Base-by-base conservation (phyloP, 2,888 invertebrate species). In the Leucophenga montana region DNA sequence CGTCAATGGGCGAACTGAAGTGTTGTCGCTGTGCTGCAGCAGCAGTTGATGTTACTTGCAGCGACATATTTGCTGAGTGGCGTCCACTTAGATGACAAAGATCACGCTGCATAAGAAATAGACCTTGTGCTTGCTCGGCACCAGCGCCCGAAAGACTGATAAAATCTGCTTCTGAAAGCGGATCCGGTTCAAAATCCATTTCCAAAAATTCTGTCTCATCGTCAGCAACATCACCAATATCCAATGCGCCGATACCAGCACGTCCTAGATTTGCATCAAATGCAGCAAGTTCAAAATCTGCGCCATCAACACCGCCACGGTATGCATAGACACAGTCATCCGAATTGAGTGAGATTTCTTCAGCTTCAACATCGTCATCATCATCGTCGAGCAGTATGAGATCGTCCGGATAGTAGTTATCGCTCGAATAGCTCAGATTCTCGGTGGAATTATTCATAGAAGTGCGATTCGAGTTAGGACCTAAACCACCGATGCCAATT, bases 141-240 rank as follows among this genome's bases (percentile, higher is more conserved):
- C 56, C 65, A 9, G 64, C 68, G 6, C 71, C 74, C 46, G 78
- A 72, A 59, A 67, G 74, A 50, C 75, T 78, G 56, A 78, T 78
- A 46, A 85, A 86, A 68, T 89, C 89, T 14, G 88, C 77, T 70
- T 89, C 89, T 0, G 89, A 89, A 0, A 85, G 79, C 1, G 88
- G 88, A 76, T 89, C 89, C 6, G 89, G 89, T 62, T 89, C 89
- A 65, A 89, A 89, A 71, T 89, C 89, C 89, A 89, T 89, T 82
- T 89, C 89, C 3, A 89, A 80, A 71, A 88, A 89, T 71, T 89
- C 89, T 1, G 88, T 88, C 71, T 89, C 89, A 75, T 89, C 89
- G 65, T 89, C 89, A 54, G 73, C 77, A 62, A 76, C 78, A 56
- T 75, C 74, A 4, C 73, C 74, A 18, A 70, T 72, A 20, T 62